Base-by-base conservation (phyloP, 2,888 invertebrate genomes). In the Drosophila prostipennis region DNA sequence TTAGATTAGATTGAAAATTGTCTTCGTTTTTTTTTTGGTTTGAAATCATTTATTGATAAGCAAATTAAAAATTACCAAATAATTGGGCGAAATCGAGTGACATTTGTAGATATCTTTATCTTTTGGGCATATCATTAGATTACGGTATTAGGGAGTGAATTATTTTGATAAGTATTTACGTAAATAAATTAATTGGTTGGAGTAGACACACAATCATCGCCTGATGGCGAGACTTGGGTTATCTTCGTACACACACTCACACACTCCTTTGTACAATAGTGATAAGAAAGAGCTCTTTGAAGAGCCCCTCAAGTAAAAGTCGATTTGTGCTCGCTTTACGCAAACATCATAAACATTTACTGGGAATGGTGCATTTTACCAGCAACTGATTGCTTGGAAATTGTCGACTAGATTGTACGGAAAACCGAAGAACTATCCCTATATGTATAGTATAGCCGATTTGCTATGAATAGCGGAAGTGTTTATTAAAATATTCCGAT, bases 161-260 rank as follows among this genome's bases (percentile, higher is more conserved):
- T 40, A 43, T 39, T 37, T 69, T 57, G 52, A 65, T 77, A 74
- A 77, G 53, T 67, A 11, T 74, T 19, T 58, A 78, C 57, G 69
- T 75, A 70, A 83, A 76, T 68, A 78, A 72, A 80, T 72, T 60
- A 80, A 86, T 68, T 83, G 78, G 49, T 54, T 54, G 48, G 55
- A 63, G 74, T 64, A 52, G 63, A 19, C 67, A 43, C 67, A 43
- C 13, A 29, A 42, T 34, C 36, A 23, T 11, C 8, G 56, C 19
- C 29, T 36, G 42, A 51, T 67, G 71, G 36, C 60, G 46, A 19
- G 72, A 72, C 69, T 37, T 10, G 48, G 40, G 29, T 60, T 69
- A 69, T 69, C 68, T 52, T 46, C 34, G 19, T 8, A 23, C 65
- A 51, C 40, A 64, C 23, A 8, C 36, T 7, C 37, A 26, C 26